These are phyloP conservation scores for Erpornis zantholeuca DNA, from an alignment of 2,113 vertebrate species.

Conservation along the genomic window DNA sequence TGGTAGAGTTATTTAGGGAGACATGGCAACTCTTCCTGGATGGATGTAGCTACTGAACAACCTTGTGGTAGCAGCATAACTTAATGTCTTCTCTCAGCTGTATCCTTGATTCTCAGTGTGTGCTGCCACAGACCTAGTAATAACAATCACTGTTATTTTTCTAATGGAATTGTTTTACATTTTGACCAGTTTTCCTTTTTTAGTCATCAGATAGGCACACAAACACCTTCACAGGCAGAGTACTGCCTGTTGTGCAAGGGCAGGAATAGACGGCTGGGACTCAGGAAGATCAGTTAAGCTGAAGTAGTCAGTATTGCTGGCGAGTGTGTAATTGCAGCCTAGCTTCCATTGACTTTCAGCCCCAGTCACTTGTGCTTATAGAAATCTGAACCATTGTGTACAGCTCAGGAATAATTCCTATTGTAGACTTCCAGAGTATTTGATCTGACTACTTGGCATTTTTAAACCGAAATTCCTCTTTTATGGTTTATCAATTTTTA, in stretches of 20 bases:
- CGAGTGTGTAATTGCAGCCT: background rate
- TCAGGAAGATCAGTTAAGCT: background rate
- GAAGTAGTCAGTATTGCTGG: background rate
- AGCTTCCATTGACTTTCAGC: background rate
- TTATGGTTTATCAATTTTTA: background rate
- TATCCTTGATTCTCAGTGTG: background rate
- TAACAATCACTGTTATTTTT: background rate
- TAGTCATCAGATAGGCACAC: background rate
- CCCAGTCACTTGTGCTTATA: background rate
- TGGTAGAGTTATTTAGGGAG: background rate
- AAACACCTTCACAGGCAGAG: background rate
- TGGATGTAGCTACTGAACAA: background rate
- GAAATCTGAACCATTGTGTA: background rate
- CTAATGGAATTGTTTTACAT: background rate
- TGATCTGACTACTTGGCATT: background rate
- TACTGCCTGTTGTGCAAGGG: accelerated
- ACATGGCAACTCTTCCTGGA: background rate
- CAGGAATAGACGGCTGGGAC: background rate
- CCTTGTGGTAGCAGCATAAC: background rate
- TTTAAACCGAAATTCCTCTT: background rate
- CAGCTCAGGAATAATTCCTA: background rate
- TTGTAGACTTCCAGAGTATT: background rate
- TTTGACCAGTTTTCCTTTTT: background rate
- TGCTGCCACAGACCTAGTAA: background rate
- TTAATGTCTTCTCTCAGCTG: background rate